phyloP scores from a whole-genome alignment of 64 coral and sea anemone genomes.

The Stichodactyla helianthus region DNA sequence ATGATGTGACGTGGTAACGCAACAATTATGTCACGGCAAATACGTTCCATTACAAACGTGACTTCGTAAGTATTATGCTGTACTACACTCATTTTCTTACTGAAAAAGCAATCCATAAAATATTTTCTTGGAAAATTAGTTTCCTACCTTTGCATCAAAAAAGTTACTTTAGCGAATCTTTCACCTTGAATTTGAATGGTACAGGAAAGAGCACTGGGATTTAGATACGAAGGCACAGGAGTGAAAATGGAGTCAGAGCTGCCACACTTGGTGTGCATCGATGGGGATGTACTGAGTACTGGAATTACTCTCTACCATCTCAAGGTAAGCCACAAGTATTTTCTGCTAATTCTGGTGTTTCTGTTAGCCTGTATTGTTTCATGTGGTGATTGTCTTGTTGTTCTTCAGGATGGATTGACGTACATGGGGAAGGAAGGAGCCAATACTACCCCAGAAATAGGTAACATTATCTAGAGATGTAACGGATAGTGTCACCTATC shows the following conservation, averaged over 20 bases:
- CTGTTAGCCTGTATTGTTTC: not conserved
- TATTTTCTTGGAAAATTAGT: too few relatives aligned
- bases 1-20: too few relatives aligned
- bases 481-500: too few relatives aligned
- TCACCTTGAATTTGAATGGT: not conserved
- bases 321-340: constrained; percentile 41
- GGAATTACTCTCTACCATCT: constrained; percentile 90
- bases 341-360: not conserved
- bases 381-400: not conserved
- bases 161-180: not conserved
- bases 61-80: too few relatives aligned
- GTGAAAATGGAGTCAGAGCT: constrained; percentile 97
- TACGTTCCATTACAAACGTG: too few relatives aligned
- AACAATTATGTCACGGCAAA: too few relatives aligned
- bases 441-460: constrained; percentile 89
- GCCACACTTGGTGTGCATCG: constrained; percentile 92
- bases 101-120: too few relatives aligned
- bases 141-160: not conserved
- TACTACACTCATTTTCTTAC: too few relatives aligned
- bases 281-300: constrained; percentile 90
- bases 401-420: constrained; percentile 85
- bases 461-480: constrained; percentile 8
- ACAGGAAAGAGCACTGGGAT: constrained; percentile 92
- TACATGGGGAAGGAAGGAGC: constrained; percentile 93
- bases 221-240: constrained; percentile 91